Percentiles rank a stretch among this genome's conserved stretches.
These are phyloP conservation scores for Fabriciana adippe DNA, from an alignment of 2,888 invertebrate genomes.

Conservation along the genomic window DNA sequence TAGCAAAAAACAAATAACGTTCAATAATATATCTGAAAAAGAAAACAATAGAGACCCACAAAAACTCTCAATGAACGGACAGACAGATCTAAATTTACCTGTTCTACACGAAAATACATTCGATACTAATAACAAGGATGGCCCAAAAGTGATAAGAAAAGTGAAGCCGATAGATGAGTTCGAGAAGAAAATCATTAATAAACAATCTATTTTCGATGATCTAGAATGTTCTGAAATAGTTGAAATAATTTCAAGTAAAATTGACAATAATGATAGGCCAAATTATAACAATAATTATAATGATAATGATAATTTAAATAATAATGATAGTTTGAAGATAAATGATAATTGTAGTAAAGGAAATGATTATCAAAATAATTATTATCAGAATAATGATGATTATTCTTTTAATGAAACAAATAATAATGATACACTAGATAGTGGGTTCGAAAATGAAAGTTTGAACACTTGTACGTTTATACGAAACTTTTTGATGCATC, in stretches of 20 bases:
- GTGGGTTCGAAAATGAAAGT: constrained; percentile 47
- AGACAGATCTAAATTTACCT: background rate
- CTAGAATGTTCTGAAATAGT: constrained; percentile 1
- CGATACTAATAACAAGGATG: background rate
- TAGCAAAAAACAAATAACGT: constrained; percentile 23
- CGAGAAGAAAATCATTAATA: constrained; percentile 13
- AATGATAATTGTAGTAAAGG: no score
- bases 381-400: constrained; percentile 21
- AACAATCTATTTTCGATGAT: background rate
- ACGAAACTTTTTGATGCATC: constrained; percentile 49
- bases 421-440: constrained; percentile 46
- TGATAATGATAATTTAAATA: background rate
- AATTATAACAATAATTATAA: background rate
- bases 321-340: background rate
- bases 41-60: background rate
- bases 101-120: background rate
- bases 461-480: constrained; percentile 44
- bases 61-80: background rate
- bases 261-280: background rate
- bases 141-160: constrained; percentile 23
- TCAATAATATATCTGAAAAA: constrained; percentile 12
- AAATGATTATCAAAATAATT: constrained; percentile 21
- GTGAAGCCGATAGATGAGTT: constrained; percentile 7
- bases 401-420: background rate
- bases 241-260: background rate